These are phyloP conservation scores for Dendrolimus kikuchii DNA, from an alignment of 1,140 invertebrate species.

Conservation along the genomic window DNA sequence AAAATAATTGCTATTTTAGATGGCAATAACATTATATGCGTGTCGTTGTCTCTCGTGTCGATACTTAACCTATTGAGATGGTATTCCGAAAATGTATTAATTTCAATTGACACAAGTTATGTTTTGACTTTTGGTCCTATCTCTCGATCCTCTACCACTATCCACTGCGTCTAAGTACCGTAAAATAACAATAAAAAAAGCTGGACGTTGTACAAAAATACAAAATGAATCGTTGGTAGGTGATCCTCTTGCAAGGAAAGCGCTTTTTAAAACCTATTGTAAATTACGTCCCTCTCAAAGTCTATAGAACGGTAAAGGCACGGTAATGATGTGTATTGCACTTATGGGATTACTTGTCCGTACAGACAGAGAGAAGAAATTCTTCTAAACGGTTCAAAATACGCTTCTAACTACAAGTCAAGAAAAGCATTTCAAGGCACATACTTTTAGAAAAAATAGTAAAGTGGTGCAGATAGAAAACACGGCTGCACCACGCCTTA, in stretches of 20 bases:
- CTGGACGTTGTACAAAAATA: slow-evolving; percentile 43
- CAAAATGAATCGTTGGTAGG: slow-evolving; percentile 44
- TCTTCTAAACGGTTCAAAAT: slow-evolving; percentile 65
- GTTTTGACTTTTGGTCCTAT: slow-evolving; percentile 54
- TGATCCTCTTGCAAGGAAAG: slow-evolving; percentile 34
- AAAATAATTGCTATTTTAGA: too few species aligned
- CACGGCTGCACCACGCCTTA: slow-evolving; percentile 31
- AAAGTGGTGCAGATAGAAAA: slow-evolving; percentile 40
- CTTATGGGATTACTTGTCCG: slow-evolving; percentile 58
- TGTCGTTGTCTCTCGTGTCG: slow-evolving; percentile 59
- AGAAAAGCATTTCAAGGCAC: slow-evolving; percentile 70
- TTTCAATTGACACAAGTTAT: slow-evolving; percentile 54
- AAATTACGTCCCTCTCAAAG: slow-evolving; percentile 70
- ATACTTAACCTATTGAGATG: slow-evolving; percentile 56
- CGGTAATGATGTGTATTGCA: slow-evolving; percentile 70
- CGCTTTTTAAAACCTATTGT: slow-evolving; percentile 61
- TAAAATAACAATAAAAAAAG: slow-evolving; percentile 34
- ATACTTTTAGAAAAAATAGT: slow-evolving; percentile 70
- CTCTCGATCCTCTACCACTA: slow-evolving; percentile 42
- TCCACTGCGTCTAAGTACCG: slow-evolving; percentile 29
- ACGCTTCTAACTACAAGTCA: slow-evolving; percentile 61
- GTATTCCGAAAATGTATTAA: slow-evolving; percentile 30
- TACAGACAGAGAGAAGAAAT: slow-evolving; percentile 62
- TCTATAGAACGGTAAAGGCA: slow-evolving; percentile 71
- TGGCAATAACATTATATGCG: slow-evolving; percentile 19